Conservation (phyloP, 2,888 invertebrate species). For the Scaeva pyrastri region DNA sequence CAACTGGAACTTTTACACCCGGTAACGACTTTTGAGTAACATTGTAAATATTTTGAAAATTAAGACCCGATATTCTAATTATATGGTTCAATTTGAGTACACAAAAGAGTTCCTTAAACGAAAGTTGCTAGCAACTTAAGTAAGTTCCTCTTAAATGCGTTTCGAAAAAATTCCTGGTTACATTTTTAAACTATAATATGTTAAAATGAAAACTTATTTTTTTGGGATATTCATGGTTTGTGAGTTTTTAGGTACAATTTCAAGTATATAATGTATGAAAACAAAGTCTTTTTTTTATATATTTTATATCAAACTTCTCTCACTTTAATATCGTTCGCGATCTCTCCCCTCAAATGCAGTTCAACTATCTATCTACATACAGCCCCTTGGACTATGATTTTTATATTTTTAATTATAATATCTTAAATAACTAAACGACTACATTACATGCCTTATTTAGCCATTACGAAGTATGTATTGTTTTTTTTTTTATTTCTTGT, state of each 20-base stretch:
- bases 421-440: slow-evolving; percentile 73
- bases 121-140: no score
- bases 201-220: no score
- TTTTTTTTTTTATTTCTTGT: slow-evolving; percentile 19
- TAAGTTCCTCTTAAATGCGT: no score
- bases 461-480: slow-evolving; percentile 61
- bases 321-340: slow-evolving; percentile 47
- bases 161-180: no score
- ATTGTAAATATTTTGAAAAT: no score
- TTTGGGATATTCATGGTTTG: slow-evolving; percentile 7
- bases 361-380: slow-evolving; percentile 68
- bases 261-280: slow-evolving; percentile 38
- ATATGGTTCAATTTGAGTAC: no score
- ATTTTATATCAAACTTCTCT: slow-evolving; percentile 46
- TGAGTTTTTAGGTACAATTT: slow-evolving; percentile 45
- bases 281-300: slow-evolving; percentile 3
- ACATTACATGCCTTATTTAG: slow-evolving; percentile 67
- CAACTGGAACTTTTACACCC: no score
- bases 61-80: no score
- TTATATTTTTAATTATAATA: slow-evolving; percentile 37
- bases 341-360: slow-evolving; percentile 56
- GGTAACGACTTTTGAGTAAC: no score
- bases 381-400: slow-evolving; percentile 60
- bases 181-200: no score
- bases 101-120: no score